Conservation (phyloP, 1,140 invertebrate species). For the Planococcus citri region DNA sequence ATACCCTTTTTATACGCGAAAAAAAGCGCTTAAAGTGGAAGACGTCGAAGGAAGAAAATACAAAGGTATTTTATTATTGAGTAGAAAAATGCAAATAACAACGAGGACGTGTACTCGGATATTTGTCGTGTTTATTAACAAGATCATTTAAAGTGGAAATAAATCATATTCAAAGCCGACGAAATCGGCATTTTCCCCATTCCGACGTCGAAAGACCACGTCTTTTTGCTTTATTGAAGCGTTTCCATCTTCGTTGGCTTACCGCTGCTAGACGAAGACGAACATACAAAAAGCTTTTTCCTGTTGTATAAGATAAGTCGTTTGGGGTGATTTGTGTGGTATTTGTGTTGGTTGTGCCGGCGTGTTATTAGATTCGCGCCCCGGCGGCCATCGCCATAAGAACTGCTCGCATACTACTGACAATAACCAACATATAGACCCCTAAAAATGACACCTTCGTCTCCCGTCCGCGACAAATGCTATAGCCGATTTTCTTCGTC, state of each 20-base stretch:
- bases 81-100: constrained; percentile 15
- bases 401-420: too few species aligned
- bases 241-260: neutral
- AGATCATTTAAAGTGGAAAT: constrained; percentile 20
- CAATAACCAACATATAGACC: neutral
- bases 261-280: neutral
- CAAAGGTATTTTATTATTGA: constrained; percentile 15
- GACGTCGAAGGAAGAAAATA: neutral
- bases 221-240: constrained; percentile 14
- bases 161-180: constrained; percentile 16
- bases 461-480: neutral
- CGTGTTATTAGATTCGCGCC: constrained; percentile 15
- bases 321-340: constrained; percentile 18
- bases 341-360: constrained; percentile 18
- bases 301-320: constrained; percentile 16
- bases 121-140: constrained; percentile 20
- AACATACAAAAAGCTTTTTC: constrained; percentile 12
- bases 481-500: neutral
- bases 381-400: neutral
- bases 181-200: constrained; percentile 16
- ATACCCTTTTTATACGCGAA: neutral
- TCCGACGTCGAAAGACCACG: constrained; percentile 10
- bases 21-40: too few species aligned
- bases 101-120: constrained; percentile 12
- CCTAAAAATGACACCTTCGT: constrained; percentile 6